Evolutionary conservation across 2,888 invertebrate species (phyloP).

Genomic region (Patella ulyssiponensis): DNA sequence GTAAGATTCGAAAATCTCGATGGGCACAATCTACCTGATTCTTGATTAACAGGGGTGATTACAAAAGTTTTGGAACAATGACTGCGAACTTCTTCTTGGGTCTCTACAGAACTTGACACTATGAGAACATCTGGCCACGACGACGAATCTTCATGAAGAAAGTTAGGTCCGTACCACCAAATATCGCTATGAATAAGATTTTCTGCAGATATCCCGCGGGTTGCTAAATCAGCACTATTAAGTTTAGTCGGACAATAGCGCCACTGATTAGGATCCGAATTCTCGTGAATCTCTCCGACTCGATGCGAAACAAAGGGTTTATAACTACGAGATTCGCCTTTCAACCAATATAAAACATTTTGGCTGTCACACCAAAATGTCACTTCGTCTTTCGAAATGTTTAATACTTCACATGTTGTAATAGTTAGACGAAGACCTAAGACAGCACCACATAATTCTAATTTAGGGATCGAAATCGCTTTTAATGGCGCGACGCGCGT

Average conservation of each 20-base stretch:
- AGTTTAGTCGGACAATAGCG: constrained; percentile 20
- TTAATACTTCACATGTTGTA: constrained; percentile 1
- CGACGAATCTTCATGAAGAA: no score
- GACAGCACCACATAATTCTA: no score
- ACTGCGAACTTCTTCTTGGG: no score
- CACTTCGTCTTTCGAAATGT: constrained; percentile 13
- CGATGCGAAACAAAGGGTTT: constrained; percentile 30
- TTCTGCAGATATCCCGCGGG: constrained; percentile 15
- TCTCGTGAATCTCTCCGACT: constrained; percentile 24
- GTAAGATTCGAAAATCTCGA: neutral
- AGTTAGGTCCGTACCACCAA: constrained; percentile 26
- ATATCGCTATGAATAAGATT: constrained; percentile 12
- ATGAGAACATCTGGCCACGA: no score
- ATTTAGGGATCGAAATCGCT: constrained; percentile 9
- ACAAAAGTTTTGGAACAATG: neutral
- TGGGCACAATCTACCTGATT: neutral
- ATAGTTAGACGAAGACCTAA: neutral
- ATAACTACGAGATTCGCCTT: constrained; percentile 15
- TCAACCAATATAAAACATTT: constrained; percentile 30
- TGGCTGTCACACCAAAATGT: constrained; percentile 30
- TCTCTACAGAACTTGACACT: no score
- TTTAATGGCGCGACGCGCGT: constrained; percentile 14
- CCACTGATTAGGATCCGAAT: constrained; percentile 29
- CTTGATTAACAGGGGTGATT: neutral
- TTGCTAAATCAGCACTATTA: constrained; percentile 31